Base-by-base conservation (phyloP, 2,797 vertebrate species). In the Spheniscus humboldti region DNA sequence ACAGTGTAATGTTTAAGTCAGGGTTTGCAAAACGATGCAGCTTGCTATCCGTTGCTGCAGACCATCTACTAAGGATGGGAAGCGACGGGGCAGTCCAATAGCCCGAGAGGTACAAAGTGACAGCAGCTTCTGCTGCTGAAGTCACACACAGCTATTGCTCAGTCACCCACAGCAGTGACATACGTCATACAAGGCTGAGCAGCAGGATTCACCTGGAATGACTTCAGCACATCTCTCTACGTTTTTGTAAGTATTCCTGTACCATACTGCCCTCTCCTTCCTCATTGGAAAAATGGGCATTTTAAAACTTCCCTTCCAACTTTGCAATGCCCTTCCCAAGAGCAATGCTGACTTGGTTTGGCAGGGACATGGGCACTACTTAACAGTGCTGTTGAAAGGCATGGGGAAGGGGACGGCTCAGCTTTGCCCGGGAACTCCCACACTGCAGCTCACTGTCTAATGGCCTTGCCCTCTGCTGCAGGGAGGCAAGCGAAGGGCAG, bases 111-210 rank as follows among this genome's bases (percentile, higher is more conserved):
- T 15, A 31, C 35, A 25, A 20, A 1, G 33, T 52, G 66, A 68
- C 84, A 85, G 89, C 66, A 81, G 22, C 73, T 88, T 27, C 83
- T 93, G 88, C 86, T 17, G 57, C 90, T 81, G 47, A 57, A 90
- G 83, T 33, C 59, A 62, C 17, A 3, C 33, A 39, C 90, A 88
- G 90, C 76, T 83, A 82, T 10, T 86, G 92, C 68, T 86, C 76
- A 50, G 50, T 88, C 93, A 80, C 76, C 76, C 80, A 39, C 53
- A 76, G 74, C 67, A 90, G 43, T 23, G 50, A 93, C 80, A 73
- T 48, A 69, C 30, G 67, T 79, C 81, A 62, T 6, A 62, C 15
- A 30, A 64, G 20, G 43, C 43, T 2, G 13, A 93, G 71, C 76
- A 55, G 81, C 59, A 22, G 55, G 56, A 28, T 35, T 87, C 81